These are phyloP conservation scores for Congeria kusceri DNA, from an alignment of 2,888 invertebrate genomes.

Conservation along the genomic window DNA sequence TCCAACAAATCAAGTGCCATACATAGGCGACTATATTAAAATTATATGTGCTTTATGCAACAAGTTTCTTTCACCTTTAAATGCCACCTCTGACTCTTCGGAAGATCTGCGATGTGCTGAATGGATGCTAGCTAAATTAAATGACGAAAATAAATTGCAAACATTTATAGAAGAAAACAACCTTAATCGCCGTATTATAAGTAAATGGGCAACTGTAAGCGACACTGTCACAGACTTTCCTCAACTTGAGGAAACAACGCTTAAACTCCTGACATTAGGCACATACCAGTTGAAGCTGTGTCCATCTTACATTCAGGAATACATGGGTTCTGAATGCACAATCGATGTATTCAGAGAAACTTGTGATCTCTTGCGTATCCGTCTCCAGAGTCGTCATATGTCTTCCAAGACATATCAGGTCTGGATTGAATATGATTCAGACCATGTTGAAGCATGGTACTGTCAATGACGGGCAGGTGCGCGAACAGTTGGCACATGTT, in stretches of 20 bases:
- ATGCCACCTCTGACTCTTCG: neutral
- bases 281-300: constrained; percentile 48
- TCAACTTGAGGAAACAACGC: constrained; percentile 23
- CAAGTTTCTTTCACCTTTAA: constrained; percentile 11
- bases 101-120: neutral
- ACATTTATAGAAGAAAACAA: constrained; percentile 19
- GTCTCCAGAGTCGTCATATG: constrained; percentile 45
- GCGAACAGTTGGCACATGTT: constrained; percentile 37
- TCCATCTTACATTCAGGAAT: constrained; percentile 34
- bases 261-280: constrained; percentile 42
- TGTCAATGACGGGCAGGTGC: constrained; percentile 49
- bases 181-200: too few relatives aligned
- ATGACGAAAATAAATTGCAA: constrained; percentile 12
- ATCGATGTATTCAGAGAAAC: constrained; percentile 36
- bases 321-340: constrained; percentile 22
- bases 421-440: constrained; percentile 37
- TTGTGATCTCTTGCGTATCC: constrained; percentile 15
- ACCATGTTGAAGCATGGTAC: constrained; percentile 38
- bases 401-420: constrained; percentile 40
- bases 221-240: constrained; percentile 30
- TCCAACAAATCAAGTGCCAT: constrained; percentile 49
- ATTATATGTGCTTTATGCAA: constrained; percentile 54
- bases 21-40: constrained; percentile 48
- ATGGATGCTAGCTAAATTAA: constrained; percentile 9
- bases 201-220: constrained; percentile 9